Base-by-base conservation (phyloP, 2,888 invertebrate species). In the Polyommatus iphigenia region DNA sequence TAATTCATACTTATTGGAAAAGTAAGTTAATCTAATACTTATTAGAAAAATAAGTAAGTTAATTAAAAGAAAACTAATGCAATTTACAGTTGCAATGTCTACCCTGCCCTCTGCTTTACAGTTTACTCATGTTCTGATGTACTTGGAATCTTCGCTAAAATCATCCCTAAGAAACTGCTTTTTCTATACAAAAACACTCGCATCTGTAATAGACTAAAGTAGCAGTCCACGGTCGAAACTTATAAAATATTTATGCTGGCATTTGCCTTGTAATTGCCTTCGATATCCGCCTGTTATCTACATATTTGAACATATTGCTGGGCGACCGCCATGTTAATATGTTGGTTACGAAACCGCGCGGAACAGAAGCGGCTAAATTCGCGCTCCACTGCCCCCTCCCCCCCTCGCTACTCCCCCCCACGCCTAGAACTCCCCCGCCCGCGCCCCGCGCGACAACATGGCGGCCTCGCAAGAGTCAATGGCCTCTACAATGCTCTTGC, bases 401-500 rank as follows among this genome's bases (percentile, higher is more conserved):
- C 8, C 2, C 46, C 46, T 46, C 46, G 0, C 46, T 13, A 13
- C 77, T 29, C 71, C 54, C 46, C 46, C 24, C 67, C 36, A 20
- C 76, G 77, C 71, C 15, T 46, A 54, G 13, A 5, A 62, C 71
- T 7, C 71, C 71, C 71, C 59, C 73, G 84, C 83, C 85, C 83
- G 85, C 85, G 83, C 82, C 82, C 82, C 82, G 79, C 82, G 82
- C 85, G 82, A 81, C 88, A 89, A 88, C 85, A 90, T 90, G 91
- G 89, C 91, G 85, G 88, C 89, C 88, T 85, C 85, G 85, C 81
- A 83, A 85, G 90, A 91, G 94, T 93, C 94, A 94, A 93, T 86
- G 94, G 93, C 94, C 94, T 94, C 94, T 90, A 89, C 85, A 86
- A 83, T 87, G 87, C 89, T 90, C 91, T 93, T 93, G 93, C 94